Percentiles rank a stretch among this genome's conserved stretches.
These are phyloP conservation scores for Zonotrichia albicollis DNA, from an alignment of 2,797 vertebrate genomes.

Conservation along the genomic window DNA sequence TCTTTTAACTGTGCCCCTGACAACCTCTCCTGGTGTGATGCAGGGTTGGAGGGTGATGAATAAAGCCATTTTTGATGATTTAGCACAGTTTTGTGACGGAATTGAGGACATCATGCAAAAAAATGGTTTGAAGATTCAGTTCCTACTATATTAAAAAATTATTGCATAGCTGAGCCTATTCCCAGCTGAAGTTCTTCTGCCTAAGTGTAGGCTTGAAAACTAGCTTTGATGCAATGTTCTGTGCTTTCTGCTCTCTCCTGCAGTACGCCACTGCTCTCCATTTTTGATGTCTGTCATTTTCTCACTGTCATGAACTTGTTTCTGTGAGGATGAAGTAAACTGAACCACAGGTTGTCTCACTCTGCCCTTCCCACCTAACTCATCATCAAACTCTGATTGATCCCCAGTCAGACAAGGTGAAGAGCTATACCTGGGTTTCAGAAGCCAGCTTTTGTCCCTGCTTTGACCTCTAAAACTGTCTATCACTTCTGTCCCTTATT, in stretches of 20 bases:
- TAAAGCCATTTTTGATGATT: neutral
- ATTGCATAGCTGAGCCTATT: neutral
- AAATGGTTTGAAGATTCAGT: neutral
- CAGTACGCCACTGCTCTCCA: neutral
- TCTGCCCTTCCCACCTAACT: neutral
- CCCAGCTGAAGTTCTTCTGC: neutral
- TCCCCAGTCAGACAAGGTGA: neutral
- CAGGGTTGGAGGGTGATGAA: neutral
- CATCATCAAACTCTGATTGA: neutral
- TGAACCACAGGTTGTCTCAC: neutral
- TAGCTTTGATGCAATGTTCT: neutral
- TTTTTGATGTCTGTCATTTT: neutral
- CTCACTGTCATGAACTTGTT: neutral
- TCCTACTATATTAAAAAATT: neutral
- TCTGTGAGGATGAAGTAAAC: neutral
- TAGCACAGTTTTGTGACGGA: neutral
- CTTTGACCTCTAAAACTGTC: neutral
- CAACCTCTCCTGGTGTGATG: neutral
- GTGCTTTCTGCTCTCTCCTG: neutral
- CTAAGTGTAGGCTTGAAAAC: neutral
- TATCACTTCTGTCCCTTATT: neutral
- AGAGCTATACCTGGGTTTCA: neutral
- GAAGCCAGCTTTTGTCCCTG: neutral
- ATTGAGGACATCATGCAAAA: neutral
- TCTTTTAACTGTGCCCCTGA: neutral